phyloP scores from a whole-genome alignment of 2,113 vertebrate species.

The Gulo gulo region DNA sequence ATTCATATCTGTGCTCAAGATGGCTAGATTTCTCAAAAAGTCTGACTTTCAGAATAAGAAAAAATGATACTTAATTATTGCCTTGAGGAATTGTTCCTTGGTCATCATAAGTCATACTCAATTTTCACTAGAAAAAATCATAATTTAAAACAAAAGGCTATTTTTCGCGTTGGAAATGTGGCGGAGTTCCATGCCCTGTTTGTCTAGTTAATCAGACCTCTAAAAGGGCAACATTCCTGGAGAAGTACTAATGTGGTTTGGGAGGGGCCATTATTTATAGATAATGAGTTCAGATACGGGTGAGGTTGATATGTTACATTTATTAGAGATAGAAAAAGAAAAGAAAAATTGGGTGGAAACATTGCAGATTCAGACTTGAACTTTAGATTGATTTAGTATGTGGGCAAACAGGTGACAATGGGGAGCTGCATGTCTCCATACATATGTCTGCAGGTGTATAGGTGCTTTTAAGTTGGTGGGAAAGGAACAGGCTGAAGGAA shows the following conservation, averaged over 20 bases:
- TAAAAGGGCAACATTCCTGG: slow-evolving; percentile 42
- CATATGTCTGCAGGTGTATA: background rate
- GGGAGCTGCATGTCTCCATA: background rate
- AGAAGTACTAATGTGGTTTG: background rate
- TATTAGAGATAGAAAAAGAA: background rate
- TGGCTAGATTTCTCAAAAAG: background rate
- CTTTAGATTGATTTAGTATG: background rate
- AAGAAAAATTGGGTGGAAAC: background rate
- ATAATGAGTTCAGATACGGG: background rate
- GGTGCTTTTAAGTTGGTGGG: background rate
- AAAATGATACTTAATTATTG: background rate
- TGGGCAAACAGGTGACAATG: background rate
- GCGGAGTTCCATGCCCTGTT: background rate
- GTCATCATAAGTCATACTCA: background rate
- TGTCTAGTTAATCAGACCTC: slow-evolving; percentile 54
- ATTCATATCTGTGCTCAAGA: background rate
- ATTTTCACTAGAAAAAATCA: background rate
- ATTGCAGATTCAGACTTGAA: background rate
- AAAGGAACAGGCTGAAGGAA: background rate
- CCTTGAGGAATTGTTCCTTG: background rate
- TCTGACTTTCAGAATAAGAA: background rate
- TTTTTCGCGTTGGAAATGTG: background rate
- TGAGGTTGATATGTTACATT: background rate
- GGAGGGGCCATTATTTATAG: background rate
- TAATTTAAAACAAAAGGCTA: background rate